Conservation (phyloP, 2,888 invertebrate genomes). For the Ommatoiulus sabulosus region DNA sequence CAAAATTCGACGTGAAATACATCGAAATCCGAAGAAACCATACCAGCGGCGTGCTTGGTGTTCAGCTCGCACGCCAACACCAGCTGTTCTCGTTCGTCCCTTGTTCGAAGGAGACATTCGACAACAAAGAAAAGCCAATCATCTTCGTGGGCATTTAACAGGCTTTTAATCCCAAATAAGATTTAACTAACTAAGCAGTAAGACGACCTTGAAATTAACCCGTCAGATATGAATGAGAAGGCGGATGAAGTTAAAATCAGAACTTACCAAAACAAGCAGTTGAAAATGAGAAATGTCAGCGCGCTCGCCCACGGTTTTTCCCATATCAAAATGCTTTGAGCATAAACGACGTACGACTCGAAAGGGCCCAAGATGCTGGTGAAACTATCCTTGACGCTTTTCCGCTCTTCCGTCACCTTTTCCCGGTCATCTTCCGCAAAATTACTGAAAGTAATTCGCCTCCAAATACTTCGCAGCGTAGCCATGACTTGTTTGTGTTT, state of each 20-base stretch:
- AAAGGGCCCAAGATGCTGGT: constrained; percentile 59
- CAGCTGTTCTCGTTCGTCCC: not conserved
- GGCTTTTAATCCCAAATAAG: not conserved
- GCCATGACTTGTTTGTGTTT: constrained; percentile 49
- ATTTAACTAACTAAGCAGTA: not conserved
- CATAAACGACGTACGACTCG: constrained; percentile 66
- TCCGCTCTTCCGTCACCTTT: not conserved
- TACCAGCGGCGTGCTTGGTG: not conserved
- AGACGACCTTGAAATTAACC: not conserved
- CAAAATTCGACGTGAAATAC: not conserved
- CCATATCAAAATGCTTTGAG: constrained; percentile 68
- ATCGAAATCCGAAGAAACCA: not conserved
- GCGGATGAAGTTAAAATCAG: not conserved
- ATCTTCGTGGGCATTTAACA: not conserved
- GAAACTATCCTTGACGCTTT: not conserved
- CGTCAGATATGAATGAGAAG: not conserved
- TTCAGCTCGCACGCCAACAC: not conserved
- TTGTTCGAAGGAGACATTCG: not conserved
- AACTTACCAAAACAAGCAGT: constrained; percentile 68
- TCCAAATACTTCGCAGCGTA: constrained; percentile 47
- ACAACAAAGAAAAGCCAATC: not conserved
- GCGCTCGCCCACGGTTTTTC: constrained; percentile 66
- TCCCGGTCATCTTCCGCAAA: not conserved
- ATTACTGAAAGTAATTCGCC: not conserved
- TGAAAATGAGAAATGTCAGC: constrained; percentile 65